Evolutionary conservation across 2,797 vertebrate species (phyloP), one percentile per base, ranked within the genome.

Genomic region (Phalloptychus januarius): DNA sequence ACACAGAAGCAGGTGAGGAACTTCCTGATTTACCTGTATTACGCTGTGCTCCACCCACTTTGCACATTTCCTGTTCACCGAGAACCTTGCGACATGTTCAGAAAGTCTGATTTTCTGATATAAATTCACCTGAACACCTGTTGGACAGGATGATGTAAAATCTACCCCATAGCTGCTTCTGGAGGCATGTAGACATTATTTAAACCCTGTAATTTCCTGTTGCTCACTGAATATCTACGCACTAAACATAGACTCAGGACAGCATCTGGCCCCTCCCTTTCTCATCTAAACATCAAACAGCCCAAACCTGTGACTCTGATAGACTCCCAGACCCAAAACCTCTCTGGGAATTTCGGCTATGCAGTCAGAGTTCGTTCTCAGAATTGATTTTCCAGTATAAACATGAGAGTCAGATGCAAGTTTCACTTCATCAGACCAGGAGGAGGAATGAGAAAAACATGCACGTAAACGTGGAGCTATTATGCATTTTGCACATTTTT

Each of bases 21-120:
- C 52, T 58, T 61, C 54, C 40, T 50, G 74, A 10, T 69, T 48
- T 28, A 69, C 61, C 74, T 76, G 74, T 67, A 36, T 48, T 16
- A 16, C 13, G 3, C 33, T n/a, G 13, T 2, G 2, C 74, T 50
- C 45, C 33, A 38, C 33, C 33, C 46, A 52, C 13, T 28, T 5
- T 20, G 11, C 46, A 61, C 61, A 5, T 44, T 44, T 74, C 16
- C 54, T 74, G n/a, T 7, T 31, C n/a, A 44, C 38, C n/a, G 13
- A 44, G 28, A 44, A 54, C 11, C 25, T 69, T 42, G 10, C 1
- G 11, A 40, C 38, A 42, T 42, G 20, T 69, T 67, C 63, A 67
- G 36, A 38, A 40, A 5, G 63, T 23, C 4, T 2, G 31, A 63
- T 20, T 63, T 36, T 36, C 16, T 63, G 33, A 8, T 36, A 63